A percentile compares a stretch with the other conserved stretches of the same genome.
Conservation (phyloP, 92 coral and sea anemone species). For the Pocillopora meandrina region DNA sequence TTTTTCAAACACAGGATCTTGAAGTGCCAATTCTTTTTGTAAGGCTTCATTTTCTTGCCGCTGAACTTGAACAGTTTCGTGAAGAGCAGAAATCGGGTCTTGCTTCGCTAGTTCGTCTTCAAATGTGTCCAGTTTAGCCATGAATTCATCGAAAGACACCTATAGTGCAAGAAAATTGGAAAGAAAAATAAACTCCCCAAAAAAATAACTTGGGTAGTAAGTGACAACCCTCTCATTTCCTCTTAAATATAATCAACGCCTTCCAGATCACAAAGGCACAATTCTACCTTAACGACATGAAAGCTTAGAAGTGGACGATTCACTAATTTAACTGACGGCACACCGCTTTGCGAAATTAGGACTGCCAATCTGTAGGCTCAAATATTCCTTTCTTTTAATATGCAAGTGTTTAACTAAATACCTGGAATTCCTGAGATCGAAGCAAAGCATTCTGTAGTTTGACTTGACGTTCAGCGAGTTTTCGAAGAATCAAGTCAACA, state of each 20-base stretch:
- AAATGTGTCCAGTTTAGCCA: constrained; percentile 67
- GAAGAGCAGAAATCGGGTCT: constrained; percentile 87
- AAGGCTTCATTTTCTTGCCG: constrained; percentile 81
- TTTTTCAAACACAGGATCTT: constrained; percentile 79
- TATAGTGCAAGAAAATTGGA: not conserved
- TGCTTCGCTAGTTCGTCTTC: constrained; percentile 64
- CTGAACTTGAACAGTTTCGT: constrained; percentile 83
- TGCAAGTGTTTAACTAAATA: not conserved
- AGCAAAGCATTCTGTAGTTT: constrained; percentile 90
- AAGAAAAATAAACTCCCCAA: not conserved
- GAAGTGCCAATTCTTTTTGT: constrained; percentile 66
- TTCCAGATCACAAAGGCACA: too few species aligned
- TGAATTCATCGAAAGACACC: constrained; percentile 83
- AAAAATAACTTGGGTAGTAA: not conserved
- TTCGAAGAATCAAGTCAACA: constrained; percentile 82
- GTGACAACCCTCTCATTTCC: not conserved
- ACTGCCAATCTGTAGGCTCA: too few species aligned
- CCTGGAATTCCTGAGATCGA: constrained; percentile 96
- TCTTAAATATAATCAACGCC: too few species aligned
- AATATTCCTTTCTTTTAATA: not conserved
- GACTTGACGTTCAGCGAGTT: constrained; percentile 88
- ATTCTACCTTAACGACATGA: too few species aligned
- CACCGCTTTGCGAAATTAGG: too few species aligned
- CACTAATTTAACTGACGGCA: too few species aligned
- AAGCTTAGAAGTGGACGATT: too few species aligned